Evolutionary conservation across 2,113 vertebrate genomes (phyloP).

Genomic region (Myiozetetes cayanensis): DNA sequence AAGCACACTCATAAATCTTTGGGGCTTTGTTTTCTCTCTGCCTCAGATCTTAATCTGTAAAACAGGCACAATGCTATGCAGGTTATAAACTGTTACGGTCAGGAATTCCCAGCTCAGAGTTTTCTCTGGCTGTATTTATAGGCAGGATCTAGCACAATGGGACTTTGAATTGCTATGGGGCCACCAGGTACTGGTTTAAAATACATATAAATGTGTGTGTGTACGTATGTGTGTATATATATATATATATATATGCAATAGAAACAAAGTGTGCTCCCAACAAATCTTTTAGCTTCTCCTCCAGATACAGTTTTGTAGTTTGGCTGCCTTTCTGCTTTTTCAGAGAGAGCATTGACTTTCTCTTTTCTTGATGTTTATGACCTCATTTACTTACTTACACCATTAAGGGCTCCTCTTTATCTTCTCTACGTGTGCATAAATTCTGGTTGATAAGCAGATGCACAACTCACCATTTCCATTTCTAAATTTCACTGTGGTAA

Average conservation of each 20-base stretch:
- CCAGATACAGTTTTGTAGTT: not conserved
- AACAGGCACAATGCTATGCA: slow-evolving; percentile 55
- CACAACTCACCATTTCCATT: not conserved
- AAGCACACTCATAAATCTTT: slow-evolving; percentile 45
- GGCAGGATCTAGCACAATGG: slow-evolving; percentile 13
- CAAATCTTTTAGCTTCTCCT: not conserved
- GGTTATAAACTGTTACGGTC: slow-evolving; percentile 52
- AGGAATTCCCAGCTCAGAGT: slow-evolving; percentile 40
- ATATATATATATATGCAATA: not conserved
- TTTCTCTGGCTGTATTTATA: slow-evolving; percentile 36
- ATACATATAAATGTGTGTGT: not conserved
- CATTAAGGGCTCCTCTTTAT: not conserved
- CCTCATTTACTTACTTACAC: not conserved
- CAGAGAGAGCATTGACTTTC: not conserved
- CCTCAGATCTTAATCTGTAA: slow-evolving; percentile 65
- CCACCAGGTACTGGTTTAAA: slow-evolving; percentile 22
- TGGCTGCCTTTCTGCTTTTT: not conserved
- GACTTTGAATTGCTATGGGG: not conserved
- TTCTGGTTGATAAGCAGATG: not conserved
- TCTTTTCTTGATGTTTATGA: not conserved
- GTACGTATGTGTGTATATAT: too few species aligned
- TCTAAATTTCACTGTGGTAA: not conserved
- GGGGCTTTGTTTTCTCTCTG: slow-evolving; percentile 56
- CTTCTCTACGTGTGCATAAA: not conserved
- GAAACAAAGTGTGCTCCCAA: not conserved